phyloP scores from a whole-genome alignment of 2,797 vertebrate species.

The Paratrypauchen microcephalus region DNA sequence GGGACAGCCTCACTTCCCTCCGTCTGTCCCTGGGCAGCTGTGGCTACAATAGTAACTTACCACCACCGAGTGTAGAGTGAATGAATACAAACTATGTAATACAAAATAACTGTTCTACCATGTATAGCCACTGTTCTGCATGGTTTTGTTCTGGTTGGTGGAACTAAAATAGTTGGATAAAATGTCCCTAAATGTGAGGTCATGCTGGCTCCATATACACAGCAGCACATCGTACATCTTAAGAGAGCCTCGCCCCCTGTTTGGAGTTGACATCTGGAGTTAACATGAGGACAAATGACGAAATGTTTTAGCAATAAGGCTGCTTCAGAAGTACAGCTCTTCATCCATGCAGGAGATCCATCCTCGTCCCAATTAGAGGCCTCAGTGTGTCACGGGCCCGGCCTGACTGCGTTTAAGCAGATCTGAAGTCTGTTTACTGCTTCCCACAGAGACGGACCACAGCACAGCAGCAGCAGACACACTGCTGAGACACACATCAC shows the following conservation, averaged over 20 bases:
- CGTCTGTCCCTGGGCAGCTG: no score
- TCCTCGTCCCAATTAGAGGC: conserved; percentile 46
- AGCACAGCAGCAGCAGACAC: conserved; percentile 12
- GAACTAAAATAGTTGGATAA: background rate
- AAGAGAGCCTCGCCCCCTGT: background rate
- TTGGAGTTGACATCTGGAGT: background rate
- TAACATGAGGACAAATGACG: conserved; percentile 1
- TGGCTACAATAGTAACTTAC: no score
- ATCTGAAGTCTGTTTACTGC: conserved; percentile 30
- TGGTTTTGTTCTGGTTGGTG: no score
- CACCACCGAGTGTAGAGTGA: no score
- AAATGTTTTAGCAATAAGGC: conserved; percentile 2
- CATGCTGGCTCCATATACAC: background rate
- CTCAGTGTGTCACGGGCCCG: conserved; percentile 14
- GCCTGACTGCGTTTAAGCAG: conserved; percentile 33
- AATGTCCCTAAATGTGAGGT: background rate
- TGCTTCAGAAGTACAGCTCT: conserved; percentile 15
- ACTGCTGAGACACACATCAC: conserved; percentile 25
- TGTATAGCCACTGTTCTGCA: no score
- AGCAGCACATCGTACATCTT: background rate
- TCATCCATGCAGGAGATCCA: background rate
- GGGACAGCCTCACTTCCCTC: no score
- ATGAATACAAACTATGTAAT: no score
- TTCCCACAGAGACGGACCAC: conserved; percentile 41
- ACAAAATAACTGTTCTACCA: no score